A percentile compares a stretch with the other conserved stretches of the same genome.
Conservation (phyloP, 2,797 vertebrate genomes). For the Arnoldichthys spilopterus region DNA sequence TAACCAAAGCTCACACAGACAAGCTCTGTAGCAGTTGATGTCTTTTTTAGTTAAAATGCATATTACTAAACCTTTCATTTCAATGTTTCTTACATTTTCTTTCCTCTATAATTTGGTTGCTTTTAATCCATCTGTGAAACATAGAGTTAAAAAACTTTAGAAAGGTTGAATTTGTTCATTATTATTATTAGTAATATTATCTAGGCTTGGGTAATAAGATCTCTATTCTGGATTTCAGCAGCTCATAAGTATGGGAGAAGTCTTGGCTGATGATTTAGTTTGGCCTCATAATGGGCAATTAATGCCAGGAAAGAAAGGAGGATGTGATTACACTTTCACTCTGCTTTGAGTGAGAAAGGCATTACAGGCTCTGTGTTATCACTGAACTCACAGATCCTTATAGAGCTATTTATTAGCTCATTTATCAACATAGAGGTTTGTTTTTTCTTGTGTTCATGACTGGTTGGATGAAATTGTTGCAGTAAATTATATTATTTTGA, state of each 20-base stretch:
- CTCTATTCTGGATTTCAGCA: not conserved
- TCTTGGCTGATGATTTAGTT: not conserved
- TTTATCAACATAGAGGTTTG: not conserved
- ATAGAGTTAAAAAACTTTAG: no score
- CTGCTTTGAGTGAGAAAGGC: not conserved
- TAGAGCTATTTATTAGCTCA: not conserved
- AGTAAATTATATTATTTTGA: no score
- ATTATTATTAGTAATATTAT: no score
- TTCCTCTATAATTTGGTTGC: no score
- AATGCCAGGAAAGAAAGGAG: constrained; percentile 6
- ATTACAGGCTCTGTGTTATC: not conserved
- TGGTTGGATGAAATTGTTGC: not conserved
- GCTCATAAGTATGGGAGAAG: constrained; percentile 16
- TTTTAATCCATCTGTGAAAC: no score
- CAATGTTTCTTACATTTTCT: no score
- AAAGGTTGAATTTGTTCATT: no score
- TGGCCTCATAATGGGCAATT: constrained; percentile 2
- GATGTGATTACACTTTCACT: not conserved
- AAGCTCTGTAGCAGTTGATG: not conserved
- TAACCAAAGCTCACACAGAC: not conserved
- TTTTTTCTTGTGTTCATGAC: not conserved
- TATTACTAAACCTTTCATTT: no score
- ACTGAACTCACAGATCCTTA: not conserved
- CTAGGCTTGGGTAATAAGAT: no score
- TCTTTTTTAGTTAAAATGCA: not conserved